Base-by-base conservation (phyloP, 2,888 invertebrate genomes). In the Scrobipalpa costella region DNA sequence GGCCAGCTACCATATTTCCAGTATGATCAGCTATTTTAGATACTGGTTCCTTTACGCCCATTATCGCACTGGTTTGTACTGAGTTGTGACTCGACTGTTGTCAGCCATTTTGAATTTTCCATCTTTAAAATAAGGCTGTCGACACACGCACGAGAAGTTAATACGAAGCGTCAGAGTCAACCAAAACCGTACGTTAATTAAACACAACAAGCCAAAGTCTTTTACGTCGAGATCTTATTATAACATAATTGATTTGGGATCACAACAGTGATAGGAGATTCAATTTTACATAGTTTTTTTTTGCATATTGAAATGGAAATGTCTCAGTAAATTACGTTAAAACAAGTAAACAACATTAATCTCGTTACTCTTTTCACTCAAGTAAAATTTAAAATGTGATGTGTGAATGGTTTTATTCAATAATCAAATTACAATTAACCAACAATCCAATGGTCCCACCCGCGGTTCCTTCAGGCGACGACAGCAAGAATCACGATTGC, bases 1-100 rank as follows among this genome's bases (percentile, higher is more conserved):
- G 65, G 40, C 65, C 65, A 62, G 65, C 65, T 65, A 65, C 61
- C 21, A 44, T 63, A 44, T 44, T 60, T 27, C 44, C 63, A 19
- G 55, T 36, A n/a, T n/a, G n/a, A n/a, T n/a, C n/a, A n/a, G n/a
- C n/a, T 19, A n/a, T 33, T 55, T 55, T n/a, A 8, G 15, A 55
- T 19, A 27, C 11, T 52, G 52, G 15, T 55, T 55, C 9, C 50
- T 17, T 55, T 7, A 27, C n/a, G 52, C 27, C 21, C 19, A 50
- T 8, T 6, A 17, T 27, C 34, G 55, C 55, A 33, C 55, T 55
- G 55, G 33, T 11, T 19, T 34, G 2, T 38, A 11, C 13, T 7
- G 7, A 44, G 13, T 58, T 27, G 58, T 17, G 7, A 44, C 19
- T 38, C 19, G 44, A 58, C 17, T 17, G 36, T 9, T 19, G 21